phyloP scores from a whole-genome alignment of 2,797 vertebrate genomes.

The Oreortyx pictus region DNA sequence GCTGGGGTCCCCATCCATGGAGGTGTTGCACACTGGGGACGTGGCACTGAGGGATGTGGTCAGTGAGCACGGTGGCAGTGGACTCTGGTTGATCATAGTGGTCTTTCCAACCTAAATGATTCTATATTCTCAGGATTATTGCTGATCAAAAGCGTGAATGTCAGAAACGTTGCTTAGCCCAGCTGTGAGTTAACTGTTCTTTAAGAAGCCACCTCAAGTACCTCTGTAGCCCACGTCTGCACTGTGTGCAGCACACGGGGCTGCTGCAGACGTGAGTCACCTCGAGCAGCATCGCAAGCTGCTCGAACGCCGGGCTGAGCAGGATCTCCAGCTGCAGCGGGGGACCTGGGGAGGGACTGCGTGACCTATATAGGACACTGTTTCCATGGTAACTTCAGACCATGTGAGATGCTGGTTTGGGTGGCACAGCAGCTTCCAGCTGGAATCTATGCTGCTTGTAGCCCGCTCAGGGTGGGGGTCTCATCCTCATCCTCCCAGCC shows the following conservation, averaged over 20 bases:
- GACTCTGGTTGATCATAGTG: too few species aligned
- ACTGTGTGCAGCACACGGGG: fast-evolving
- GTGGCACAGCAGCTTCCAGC: background rate
- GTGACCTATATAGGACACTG: background rate
- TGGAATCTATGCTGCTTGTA: fast-evolving
- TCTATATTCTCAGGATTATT: background rate
- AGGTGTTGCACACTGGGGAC: too few species aligned
- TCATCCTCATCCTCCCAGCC: background rate
- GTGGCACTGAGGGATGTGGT: too few species aligned
- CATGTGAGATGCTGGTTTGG: fast-evolving
- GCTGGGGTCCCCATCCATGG: too few species aligned
- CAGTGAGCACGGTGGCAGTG: too few species aligned
- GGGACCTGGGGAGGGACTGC: background rate
- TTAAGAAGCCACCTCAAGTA: background rate
- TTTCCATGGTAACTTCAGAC: background rate
- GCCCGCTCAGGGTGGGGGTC: background rate
- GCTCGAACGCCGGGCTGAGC: background rate
- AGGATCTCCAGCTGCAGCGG: fast-evolving
- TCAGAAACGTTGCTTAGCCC: background rate
- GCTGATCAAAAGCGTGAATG: background rate
- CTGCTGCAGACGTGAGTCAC: background rate
- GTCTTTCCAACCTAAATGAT: too few species aligned
- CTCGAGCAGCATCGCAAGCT: background rate
- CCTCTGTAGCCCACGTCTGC: fast-evolving
- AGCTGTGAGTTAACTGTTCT: too few species aligned